These are phyloP conservation scores for Loris lydekkerianus DNA, from an alignment of 2,797 vertebrate species.

Conservation along the genomic window DNA sequence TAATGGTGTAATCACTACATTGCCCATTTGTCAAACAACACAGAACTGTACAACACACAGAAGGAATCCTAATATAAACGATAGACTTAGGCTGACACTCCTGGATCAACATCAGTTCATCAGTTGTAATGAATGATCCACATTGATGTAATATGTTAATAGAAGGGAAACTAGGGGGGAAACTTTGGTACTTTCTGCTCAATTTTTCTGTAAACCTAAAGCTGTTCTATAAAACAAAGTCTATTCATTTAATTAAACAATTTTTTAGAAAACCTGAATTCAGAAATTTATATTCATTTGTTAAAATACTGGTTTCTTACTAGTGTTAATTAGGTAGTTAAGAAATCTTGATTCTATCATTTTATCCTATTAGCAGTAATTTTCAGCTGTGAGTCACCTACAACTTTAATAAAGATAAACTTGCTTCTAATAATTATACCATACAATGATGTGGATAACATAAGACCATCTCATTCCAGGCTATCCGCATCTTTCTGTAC, in stretches of 20 bases:
- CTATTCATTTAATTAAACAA: background rate
- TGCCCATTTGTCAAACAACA: background rate
- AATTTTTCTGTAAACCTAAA: background rate
- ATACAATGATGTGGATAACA: background rate
- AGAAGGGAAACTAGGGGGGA: background rate
- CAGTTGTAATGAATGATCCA: background rate
- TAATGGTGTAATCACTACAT: background rate
- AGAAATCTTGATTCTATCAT: background rate
- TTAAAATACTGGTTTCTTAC: constrained; percentile 12
- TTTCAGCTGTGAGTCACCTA: background rate
- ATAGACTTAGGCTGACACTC: background rate
- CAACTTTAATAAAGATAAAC: background rate
- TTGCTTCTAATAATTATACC: background rate
- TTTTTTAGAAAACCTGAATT: background rate
- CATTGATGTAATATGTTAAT: background rate
- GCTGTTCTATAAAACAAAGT: background rate
- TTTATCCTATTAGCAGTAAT: background rate
- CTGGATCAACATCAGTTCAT: background rate
- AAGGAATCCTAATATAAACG: background rate
- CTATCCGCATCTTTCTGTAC: background rate
- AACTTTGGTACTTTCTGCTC: background rate
- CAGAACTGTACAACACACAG: background rate
- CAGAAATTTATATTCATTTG: background rate
- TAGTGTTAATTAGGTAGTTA: background rate
- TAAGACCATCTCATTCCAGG: background rate